Conservation (phyloP, 2,113 vertebrate genomes). For the Engraulis encrasicolus region DNA sequence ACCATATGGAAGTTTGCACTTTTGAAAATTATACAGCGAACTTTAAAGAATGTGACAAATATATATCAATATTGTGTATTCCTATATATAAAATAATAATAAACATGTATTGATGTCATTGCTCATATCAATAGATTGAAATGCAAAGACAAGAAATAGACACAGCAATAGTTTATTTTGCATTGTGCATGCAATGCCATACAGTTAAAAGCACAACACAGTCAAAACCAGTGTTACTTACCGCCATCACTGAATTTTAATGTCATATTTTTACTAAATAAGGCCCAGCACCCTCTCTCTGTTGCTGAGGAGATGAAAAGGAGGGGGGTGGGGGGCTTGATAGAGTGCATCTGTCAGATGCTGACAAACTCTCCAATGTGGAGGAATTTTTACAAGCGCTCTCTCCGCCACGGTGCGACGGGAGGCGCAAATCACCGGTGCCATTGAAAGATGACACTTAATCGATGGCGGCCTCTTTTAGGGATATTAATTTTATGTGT, state of each 20-base stretch:
- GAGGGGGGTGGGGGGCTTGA: too few species aligned
- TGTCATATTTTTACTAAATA: background rate
- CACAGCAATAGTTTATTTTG: background rate
- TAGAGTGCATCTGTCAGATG: slow-evolving; percentile 9
- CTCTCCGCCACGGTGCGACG: background rate
- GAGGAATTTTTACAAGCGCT: slow-evolving; percentile 15
- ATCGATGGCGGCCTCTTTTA: slow-evolving; percentile 40
- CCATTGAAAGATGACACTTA: slow-evolving; percentile 33
- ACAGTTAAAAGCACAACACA: background rate
- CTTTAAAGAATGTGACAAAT: background rate
- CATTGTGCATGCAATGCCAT: background rate
- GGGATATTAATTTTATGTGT: slow-evolving; percentile 46
- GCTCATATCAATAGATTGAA: background rate
- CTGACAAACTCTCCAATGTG: background rate
- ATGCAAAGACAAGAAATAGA: background rate
- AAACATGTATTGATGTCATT: background rate
- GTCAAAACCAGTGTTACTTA: background rate
- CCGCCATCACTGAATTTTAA: background rate
- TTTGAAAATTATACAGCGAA: background rate
- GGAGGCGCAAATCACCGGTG: slow-evolving; percentile 22
- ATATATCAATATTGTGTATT: too few species aligned
- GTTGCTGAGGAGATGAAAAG: background rate
- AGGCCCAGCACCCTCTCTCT: background rate
- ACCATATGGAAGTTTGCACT: background rate
- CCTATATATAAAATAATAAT: too few species aligned